phyloP scores from a whole-genome alignment of 2,113 vertebrate species.

The Hiodon tergisus region DNA sequence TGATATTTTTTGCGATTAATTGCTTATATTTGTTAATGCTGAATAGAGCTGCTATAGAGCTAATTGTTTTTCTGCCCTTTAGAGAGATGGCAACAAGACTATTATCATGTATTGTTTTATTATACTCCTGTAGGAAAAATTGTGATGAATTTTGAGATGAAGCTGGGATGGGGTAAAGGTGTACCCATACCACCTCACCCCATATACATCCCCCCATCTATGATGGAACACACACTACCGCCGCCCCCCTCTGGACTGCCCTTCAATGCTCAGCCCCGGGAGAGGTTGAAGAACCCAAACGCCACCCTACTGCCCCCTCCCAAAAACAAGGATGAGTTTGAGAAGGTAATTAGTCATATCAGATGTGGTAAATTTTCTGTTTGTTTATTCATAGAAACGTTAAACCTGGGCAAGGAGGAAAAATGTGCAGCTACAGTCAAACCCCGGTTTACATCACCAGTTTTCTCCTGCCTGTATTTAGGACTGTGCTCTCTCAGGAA shows the following conservation, averaged over 20 bases:
- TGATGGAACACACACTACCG: conserved; percentile 98
- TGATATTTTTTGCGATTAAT: not conserved
- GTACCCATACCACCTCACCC: conserved; percentile 97
- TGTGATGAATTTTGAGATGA: conserved; percentile 99
- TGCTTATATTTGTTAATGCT: not conserved
- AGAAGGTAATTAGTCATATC: conserved; percentile 87
- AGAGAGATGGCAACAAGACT: not conserved
- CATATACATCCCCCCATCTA: conserved; percentile 97
- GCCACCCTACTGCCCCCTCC: conserved; percentile 87
- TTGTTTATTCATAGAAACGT: conserved; percentile 10
- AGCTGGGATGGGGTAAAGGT: conserved; percentile 98
- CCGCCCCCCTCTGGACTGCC: conserved; percentile 96
- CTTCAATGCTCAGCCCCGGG: conserved; percentile 95
- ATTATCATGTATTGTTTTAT: no score
- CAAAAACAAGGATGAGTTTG: conserved; percentile 99
- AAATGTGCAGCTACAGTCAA: no score
- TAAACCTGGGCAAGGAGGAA: conserved; percentile 1
- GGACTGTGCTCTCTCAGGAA: no score
- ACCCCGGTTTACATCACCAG: no score
- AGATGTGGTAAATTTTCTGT: conserved; percentile 19
- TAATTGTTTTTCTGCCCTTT: not conserved
- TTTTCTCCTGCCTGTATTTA: no score
- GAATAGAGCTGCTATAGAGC: not conserved
- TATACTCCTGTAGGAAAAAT: conserved; percentile 76
- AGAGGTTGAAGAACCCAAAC: conserved; percentile 93